phyloP scores from a whole-genome alignment of 2,888 invertebrate species.

The Neria commutata region DNA sequence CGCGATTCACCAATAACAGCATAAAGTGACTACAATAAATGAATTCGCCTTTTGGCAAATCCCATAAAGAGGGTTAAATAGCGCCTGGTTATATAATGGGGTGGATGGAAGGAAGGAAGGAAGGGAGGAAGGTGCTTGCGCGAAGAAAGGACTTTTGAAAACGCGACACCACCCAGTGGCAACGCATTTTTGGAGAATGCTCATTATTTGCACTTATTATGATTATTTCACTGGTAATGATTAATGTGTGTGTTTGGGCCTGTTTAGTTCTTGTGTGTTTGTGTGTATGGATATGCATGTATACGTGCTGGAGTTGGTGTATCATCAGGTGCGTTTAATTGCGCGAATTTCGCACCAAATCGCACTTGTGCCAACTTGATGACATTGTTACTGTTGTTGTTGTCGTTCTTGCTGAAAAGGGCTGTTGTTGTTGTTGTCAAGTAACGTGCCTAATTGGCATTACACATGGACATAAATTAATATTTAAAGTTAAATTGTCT shows the following conservation, averaged over 20 bases:
- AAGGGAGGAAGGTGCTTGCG: too few relatives aligned
- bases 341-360: slow-evolving; percentile 46
- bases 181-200: too few relatives aligned
- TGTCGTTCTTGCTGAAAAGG: background rate
- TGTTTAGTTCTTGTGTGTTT: too few relatives aligned
- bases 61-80: slow-evolving; percentile 4
- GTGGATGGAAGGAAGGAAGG: too few relatives aligned
- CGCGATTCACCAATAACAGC: background rate
- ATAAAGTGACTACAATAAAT: background rate
- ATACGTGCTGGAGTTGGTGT: slow-evolving; percentile 18
- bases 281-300: background rate
- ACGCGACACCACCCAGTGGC: too few relatives aligned
- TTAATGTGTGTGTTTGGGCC: background rate
- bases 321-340: slow-evolving; percentile 59
- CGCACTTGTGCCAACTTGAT: background rate
- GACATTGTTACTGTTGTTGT: background rate
- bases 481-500: slow-evolving; percentile 54
- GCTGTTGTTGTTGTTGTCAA: background rate
- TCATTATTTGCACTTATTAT: background rate
- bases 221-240: background rate
- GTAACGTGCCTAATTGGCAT: slow-evolving; percentile 45
- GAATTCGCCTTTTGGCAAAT: background rate
- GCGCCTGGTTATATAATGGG: background rate
- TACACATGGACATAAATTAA: slow-evolving; percentile 51
- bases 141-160: too few relatives aligned